Base-by-base conservation (phyloP, 2,888 invertebrate genomes). In the Gastrophysa polygoni region DNA sequence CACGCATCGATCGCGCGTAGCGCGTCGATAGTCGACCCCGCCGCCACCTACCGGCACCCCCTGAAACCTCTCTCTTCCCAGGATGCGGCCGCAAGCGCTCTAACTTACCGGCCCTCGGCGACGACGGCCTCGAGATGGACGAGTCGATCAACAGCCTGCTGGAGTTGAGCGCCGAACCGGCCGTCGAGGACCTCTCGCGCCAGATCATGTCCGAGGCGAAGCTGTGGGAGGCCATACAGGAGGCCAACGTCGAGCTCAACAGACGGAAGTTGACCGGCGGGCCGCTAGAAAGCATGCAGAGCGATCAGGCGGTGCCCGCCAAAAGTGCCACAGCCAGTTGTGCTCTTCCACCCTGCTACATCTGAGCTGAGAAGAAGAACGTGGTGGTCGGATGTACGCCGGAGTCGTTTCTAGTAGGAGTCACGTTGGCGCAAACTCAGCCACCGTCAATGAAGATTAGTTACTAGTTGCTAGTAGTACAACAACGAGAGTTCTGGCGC, bases 171-270 rank as follows among this genome's bases (percentile, higher is more conserved):
- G 88, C 89, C 14, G 87, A 89, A 73, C 88, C 90, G 0, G 88
- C 90, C 6, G 88, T 88, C 4, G 88, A 91, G 73, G 91, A 92
- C 71, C 84, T 91, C 0, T 90, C 90, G 68, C 86, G 91, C 67
- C 91, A 92, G 79, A 91, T 92, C 16, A 85, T 92, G 78, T 90
- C 91, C 0, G 91, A 91, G 81, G 91, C 91, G 0, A 89, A 89
- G 69, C 83, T 90, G 17, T 91, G 90, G 87, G 92, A 92, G 74
- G 91, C 91, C 2, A 89, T 92, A 16, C 91, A 91, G 74, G 91
- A 91, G 73, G 91, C 91, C 0, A 89, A 89, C 76, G 85, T 87
- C 10, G 91, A 91, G 77, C 83, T 91, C 60, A 84, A 87, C 28
- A 82, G 88, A 63, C 84, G 88, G 67, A 88, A 87, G 77, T 87